phyloP scores from a whole-genome alignment of 2,888 invertebrate species.

The Xylota sylvarum region DNA sequence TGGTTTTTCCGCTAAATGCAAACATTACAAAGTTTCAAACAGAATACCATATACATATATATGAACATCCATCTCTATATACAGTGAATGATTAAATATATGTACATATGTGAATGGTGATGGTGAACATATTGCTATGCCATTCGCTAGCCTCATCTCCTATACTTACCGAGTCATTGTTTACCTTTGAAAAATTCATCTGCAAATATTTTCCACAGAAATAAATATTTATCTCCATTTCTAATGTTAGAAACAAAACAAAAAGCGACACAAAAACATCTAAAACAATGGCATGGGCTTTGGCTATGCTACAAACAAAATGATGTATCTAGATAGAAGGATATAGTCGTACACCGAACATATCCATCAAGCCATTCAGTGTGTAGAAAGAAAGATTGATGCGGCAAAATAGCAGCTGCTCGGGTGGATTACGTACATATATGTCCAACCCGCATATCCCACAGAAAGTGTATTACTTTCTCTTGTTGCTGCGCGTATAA shows the following conservation, averaged over 20 bases:
- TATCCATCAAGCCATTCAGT: conserved; percentile 45
- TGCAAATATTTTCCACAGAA: conserved; percentile 59
- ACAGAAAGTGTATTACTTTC: conserved; percentile 51
- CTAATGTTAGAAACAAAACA: conserved; percentile 37
- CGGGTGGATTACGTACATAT: conserved; percentile 44
- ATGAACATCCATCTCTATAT: background rate
- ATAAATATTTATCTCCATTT: conserved; percentile 66
- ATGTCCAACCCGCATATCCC: conserved; percentile 9
- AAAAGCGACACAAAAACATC: background rate
- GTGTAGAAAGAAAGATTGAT: conserved; percentile 54
- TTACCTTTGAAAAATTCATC: conserved; percentile 49
- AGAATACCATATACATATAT: background rate
- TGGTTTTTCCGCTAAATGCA: conserved; percentile 6
- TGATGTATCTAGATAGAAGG: conserved; percentile 4
- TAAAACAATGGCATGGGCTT: conserved; percentile 14
- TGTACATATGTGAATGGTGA: no score
- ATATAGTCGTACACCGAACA: background rate
- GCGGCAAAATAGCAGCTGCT: conserved; percentile 56
- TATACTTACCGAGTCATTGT: conserved; percentile 6
- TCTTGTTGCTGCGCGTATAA: conserved; percentile 37
- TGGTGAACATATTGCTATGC: background rate
- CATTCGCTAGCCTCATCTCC: background rate
- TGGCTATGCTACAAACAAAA: background rate
- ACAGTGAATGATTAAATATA: background rate
- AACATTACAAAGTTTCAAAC: conserved; percentile 16